These are phyloP conservation scores for Muscicapa striata DNA, from an alignment of 2,797 vertebrate genomes.

Conservation along the genomic window DNA sequence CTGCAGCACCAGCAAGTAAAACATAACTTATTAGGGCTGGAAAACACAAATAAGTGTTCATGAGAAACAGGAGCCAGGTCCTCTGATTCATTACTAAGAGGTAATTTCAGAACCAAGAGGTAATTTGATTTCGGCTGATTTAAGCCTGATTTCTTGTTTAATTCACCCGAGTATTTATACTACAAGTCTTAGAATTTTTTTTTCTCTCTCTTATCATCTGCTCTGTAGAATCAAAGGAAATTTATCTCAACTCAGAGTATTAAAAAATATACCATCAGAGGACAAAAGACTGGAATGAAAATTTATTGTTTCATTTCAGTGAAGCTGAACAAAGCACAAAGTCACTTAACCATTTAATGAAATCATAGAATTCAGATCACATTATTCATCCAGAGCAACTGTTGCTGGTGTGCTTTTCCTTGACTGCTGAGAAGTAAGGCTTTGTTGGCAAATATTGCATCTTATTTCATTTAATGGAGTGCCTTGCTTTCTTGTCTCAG, in stretches of 20 bases:
- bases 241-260: conserved; percentile 58
- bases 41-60: conserved; percentile 57
- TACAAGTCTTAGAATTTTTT: not conserved
- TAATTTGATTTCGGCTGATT: conserved; percentile 62
- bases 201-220: conserved; percentile 33
- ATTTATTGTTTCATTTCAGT: conserved; percentile 64
- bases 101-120: conserved; percentile 52
- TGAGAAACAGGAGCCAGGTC: conserved; percentile 33
- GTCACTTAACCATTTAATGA: conserved; percentile 59
- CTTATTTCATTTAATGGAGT: not conserved
- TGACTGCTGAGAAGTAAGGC: not conserved
- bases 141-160: conserved; percentile 47
- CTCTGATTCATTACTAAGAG: conserved; percentile 11
- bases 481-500: not conserved
- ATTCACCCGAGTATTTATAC: conserved; percentile 50
- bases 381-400: conserved; percentile 50
- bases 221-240: conserved; percentile 66
- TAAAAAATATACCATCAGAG: conserved; percentile 57
- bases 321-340: conserved; percentile 56
- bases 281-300: conserved; percentile 59
- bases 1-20: not conserved
- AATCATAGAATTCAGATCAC: conserved; percentile 61
- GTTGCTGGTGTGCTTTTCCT: conserved; percentile 23
- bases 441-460: not conserved
- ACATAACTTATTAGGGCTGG: conserved; percentile 19